These are phyloP conservation scores for Nothobranchius kuhntae DNA, from an alignment of 2,113 vertebrate species.

Conservation along the genomic window DNA sequence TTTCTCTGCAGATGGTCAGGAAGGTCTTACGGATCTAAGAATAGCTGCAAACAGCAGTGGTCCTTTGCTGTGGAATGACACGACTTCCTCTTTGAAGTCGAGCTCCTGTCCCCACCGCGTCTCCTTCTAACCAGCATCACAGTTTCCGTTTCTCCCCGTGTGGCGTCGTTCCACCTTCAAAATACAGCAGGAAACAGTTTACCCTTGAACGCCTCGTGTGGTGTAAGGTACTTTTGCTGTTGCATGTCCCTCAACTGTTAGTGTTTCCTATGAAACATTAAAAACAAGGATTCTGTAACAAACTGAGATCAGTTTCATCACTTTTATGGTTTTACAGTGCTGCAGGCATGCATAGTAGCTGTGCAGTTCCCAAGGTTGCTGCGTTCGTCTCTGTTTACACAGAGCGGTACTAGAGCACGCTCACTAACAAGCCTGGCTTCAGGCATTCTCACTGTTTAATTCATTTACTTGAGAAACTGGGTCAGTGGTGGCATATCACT, in stretches of 20 bases:
- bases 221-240: not conserved
- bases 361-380: slow-evolving; percentile 38
- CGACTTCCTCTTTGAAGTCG: slow-evolving; percentile 9
- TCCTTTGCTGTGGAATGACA: not conserved
- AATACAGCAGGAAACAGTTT: not conserved
- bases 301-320: slow-evolving; percentile 59
- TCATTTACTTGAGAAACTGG: slow-evolving; percentile 67
- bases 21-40: slow-evolving; percentile 4
- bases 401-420: slow-evolving; percentile 22
- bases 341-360: slow-evolving; percentile 14
- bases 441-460: slow-evolving; percentile 65
- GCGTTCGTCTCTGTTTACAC: slow-evolving; percentile 50
- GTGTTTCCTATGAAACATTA: slow-evolving; percentile 3
- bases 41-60: slow-evolving; percentile 23
- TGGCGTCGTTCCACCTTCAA: not conserved
- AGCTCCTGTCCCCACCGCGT: not conserved
- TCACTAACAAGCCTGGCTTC: slow-evolving; percentile 58
- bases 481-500: slow-evolving; percentile 62
- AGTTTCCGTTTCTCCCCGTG: not conserved
- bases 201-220: not conserved
- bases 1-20: slow-evolving; percentile 19
- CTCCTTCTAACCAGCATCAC: not conserved
- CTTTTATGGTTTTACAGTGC: slow-evolving; percentile 6
- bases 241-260: not conserved
- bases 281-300: slow-evolving; percentile 34